A percentile compares a stretch with the other conserved stretches of the same genome.
phyloP scores from a whole-genome alignment of 2,797 vertebrate species.

The Cynopterus sphinx region DNA sequence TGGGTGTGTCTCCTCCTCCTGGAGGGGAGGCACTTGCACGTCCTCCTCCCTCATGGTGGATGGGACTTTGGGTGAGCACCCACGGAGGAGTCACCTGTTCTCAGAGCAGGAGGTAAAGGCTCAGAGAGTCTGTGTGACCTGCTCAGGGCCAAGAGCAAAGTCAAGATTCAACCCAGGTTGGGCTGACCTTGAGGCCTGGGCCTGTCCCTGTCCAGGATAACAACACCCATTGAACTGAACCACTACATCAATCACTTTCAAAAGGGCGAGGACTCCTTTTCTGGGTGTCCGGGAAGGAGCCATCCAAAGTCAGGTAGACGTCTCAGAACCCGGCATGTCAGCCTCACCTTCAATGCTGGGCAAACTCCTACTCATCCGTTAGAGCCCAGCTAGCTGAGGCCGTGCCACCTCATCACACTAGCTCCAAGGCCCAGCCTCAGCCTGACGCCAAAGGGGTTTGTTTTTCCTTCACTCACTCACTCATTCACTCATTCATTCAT shows the following conservation, averaged over 20 bases:
- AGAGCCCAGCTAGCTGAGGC: neutral
- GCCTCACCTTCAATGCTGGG: rapidly evolving
- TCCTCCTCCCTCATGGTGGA: neutral
- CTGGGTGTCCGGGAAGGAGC: neutral
- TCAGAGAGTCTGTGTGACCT: neutral
- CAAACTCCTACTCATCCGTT: neutral
- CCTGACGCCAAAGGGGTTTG: neutral
- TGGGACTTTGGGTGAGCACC: neutral
- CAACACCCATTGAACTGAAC: rapidly evolving
- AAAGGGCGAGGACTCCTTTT: neutral
- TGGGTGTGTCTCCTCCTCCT: neutral
- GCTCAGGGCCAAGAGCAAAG: neutral
- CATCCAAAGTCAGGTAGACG: neutral
- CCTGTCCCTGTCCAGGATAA: neutral
- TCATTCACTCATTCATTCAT: neutral
- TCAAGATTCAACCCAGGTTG: neutral
- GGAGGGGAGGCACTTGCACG: no score
- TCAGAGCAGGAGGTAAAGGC: no score
- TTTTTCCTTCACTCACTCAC: neutral
- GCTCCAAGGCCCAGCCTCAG: neutral
- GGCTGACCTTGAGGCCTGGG: neutral
- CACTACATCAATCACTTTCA: neutral
- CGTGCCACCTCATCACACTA: rapidly evolving
- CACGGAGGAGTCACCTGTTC: rapidly evolving
- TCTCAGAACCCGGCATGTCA: neutral